These are phyloP conservation scores for Rhingia campestris DNA, from an alignment of 2,888 invertebrate species.

Conservation along the genomic window DNA sequence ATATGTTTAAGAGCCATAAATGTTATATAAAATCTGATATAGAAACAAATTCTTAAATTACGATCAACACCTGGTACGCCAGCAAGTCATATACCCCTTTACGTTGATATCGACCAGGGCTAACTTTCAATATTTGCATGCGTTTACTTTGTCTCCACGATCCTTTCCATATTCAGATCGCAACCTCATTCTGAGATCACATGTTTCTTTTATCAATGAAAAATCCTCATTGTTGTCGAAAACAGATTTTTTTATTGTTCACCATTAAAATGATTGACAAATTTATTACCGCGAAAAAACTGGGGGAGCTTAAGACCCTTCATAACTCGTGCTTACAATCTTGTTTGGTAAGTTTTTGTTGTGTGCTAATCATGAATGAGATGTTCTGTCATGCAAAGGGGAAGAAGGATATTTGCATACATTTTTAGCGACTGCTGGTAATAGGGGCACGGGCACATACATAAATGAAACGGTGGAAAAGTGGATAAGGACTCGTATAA, in stretches of 20 bases:
- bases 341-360: neutral
- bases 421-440: no score
- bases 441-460: no score
- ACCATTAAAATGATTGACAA: constrained; percentile 2
- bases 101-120: no score
- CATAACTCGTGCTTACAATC: neutral
- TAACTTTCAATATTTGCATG: neutral
- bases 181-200: neutral
- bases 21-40: no score
- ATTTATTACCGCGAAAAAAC: constrained; percentile 4
- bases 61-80: no score
- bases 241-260: constrained; percentile 16
- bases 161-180: constrained; percentile 2
- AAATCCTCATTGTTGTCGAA: constrained; percentile 36
- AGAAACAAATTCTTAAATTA: no score
- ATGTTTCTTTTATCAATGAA: neutral
- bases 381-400: no score
- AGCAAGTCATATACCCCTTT: no score
- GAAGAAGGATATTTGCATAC: no score
- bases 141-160: neutral
- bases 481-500: no score
- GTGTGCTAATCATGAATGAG: neutral
- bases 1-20: no score
- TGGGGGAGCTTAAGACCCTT: neutral
- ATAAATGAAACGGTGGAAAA: no score